Conservation (phyloP, 2,888 invertebrate genomes). For the Smittia aterrima region DNA sequence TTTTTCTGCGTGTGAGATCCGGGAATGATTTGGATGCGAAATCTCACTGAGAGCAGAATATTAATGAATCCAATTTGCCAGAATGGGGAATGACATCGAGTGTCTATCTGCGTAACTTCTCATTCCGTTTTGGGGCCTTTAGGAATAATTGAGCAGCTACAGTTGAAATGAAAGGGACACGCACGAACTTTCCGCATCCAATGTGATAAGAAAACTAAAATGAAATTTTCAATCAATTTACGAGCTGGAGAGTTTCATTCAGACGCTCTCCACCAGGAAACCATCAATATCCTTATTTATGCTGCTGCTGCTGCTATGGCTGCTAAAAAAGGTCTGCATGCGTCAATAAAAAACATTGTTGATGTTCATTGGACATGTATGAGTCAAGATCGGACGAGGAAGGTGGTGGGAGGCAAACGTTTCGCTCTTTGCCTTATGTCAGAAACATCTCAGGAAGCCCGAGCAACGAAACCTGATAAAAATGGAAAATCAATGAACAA, state of each 20-base stretch:
- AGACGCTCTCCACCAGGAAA: slow-evolving; percentile 24
- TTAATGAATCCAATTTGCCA: slow-evolving; percentile 39
- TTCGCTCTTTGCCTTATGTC: background rate
- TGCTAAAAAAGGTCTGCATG: background rate
- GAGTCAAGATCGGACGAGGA: background rate
- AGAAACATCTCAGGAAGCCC: background rate
- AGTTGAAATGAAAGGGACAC: slow-evolving; percentile 2
- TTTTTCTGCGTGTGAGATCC: background rate
- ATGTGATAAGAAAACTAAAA: slow-evolving; percentile 25
- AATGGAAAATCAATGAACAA: slow-evolving; percentile 14
- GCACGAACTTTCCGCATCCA: background rate
- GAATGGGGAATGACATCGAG: background rate
- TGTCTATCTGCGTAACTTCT: background rate
- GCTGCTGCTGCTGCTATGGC: background rate
- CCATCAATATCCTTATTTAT: slow-evolving; percentile 40
- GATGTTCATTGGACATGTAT: slow-evolving; percentile 23
- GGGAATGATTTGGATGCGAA: background rate
- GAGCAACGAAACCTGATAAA: background rate
- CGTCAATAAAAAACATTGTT: slow-evolving; percentile 22
- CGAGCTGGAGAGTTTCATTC: slow-evolving; percentile 5
- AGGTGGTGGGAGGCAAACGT: background rate
- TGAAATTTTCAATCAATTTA: background rate
- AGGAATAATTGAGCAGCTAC: slow-evolving; percentile 1
- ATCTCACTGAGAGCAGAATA: background rate
- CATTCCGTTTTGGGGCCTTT: background rate